phyloP scores from a whole-genome alignment of 2,888 invertebrate species.

The Eupithecia dodoneata region DNA sequence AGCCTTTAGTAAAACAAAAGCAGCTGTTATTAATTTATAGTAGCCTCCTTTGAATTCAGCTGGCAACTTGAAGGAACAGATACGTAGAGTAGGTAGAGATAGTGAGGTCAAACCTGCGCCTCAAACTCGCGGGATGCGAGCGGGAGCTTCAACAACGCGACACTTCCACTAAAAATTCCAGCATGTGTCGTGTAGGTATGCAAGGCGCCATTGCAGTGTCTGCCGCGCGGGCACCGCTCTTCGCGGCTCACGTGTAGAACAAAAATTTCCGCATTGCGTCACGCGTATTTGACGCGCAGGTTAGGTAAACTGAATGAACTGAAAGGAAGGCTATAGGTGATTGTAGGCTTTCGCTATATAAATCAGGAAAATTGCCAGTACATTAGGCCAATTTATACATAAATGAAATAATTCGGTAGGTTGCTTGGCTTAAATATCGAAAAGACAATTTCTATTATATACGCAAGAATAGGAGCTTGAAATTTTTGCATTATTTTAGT shows the following conservation, averaged over 20 bases:
- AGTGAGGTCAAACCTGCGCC: background rate
- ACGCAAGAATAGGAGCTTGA: too few species aligned
- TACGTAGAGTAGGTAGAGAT: background rate
- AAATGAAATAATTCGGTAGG: background rate
- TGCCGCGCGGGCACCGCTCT: too few species aligned
- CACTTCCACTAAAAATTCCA: too few species aligned
- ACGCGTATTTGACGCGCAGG: background rate
- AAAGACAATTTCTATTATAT: background rate
- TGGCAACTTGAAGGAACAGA: background rate
- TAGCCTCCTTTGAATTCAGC: conserved; percentile 11
- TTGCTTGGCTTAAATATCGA: background rate
- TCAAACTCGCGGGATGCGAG: background rate
- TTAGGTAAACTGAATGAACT: background rate
- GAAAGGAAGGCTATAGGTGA: background rate
- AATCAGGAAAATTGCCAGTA: background rate
- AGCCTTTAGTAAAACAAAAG: conserved; percentile 34
- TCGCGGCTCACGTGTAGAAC: too few species aligned
- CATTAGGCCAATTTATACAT: background rate
- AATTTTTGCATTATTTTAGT: too few species aligned
- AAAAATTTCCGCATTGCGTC: background rate
- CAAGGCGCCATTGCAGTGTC: background rate
- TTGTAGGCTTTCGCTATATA: background rate
- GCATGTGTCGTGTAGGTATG: background rate
- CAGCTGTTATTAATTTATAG: conserved; percentile 28
- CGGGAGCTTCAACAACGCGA: background rate